Evolutionary conservation across 1,140 invertebrate species (phyloP), one percentile per base, ranked within the genome.

Genomic region (Himalopsyche phryganea): DNA sequence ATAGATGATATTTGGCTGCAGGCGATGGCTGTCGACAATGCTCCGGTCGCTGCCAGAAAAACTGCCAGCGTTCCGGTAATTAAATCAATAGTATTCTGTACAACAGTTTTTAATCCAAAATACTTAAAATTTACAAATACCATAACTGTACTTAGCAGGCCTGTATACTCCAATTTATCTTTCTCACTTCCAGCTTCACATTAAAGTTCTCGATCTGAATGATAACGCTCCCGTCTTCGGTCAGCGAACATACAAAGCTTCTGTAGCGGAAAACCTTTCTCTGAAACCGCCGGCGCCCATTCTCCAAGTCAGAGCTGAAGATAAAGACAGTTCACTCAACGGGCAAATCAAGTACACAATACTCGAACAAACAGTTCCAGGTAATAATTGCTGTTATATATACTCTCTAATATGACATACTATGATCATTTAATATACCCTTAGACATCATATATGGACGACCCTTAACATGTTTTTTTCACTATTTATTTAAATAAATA

Each of bases 151-250:
- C n/a, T n/a, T n/a, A n/a, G n/a, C n/a, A n/a, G n/a, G n/a, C n/a
- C n/a, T n/a, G n/a, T n/a, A n/a, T n/a, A n/a, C n/a, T 28, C 23
- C 23, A 28, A 5, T 28, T 28, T 28, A 28, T 28, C 9, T 28
- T 28, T 9, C 23, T 28, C 9, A 9, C 4, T 28, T 54, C 0
- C 68, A 86, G 77, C 79, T 93, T 23, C 80, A 87, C 66, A 84
- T 95, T n/a, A 86, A 84, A 68, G 79, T 95, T 1, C 67, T 82
- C 14, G 91, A 95, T 71, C 82, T 90, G 1, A 94, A 94, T 72
- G 92, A 95, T 68, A 91, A 93, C 71, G 67, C 84, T 2, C 92
- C 92, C 0, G 77, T 85, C 51, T 94, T 94, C 68, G 83, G 79
- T 1, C 84, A 87, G 58, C 81, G 85, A 41, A 80, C 81, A 14